Base-by-base conservation (phyloP, 2,113 vertebrate species). In the Lethenteron reissneri region DNA sequence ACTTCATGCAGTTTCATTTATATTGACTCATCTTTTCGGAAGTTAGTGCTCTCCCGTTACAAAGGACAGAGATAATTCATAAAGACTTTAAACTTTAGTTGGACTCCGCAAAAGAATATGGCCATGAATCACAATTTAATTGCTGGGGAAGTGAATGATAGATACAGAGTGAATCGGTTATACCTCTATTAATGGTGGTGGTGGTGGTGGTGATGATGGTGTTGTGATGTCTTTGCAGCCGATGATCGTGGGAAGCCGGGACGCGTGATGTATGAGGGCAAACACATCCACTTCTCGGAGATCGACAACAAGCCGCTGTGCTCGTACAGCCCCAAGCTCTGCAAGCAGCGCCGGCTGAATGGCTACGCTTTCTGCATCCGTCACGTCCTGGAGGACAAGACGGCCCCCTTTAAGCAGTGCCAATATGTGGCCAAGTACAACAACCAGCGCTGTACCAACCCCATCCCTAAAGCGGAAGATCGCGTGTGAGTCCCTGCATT, bases 281-380 rank as follows among this genome's bases (percentile, higher is more conserved):
- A 97, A 97, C 94, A 99, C 86, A 99, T 99, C 92, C 94, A 99
- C 88, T 99, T 96, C 89, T 99, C 94, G 84, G 92, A 97, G 87
- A 90, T 97, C 87, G 94, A 97, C 88, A 97, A 95, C 85, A 99
- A 99, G 88, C 92, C 94, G 79, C 85, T 99, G 88, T 99, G 94
- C 88, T 99, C 94, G 2, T 99, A 99, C 82, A 99, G 94, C 84
- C 94, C 94, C 77, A 99, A 97, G 87, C 89, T 99, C 81, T 99
- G 94, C 85, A 99, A 99, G 83, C 94, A 99, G 83, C 90, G 92
- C 80, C 85, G 94, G 81, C 86, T 99, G 74, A 99, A 96, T 82
- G 92, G 94, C 82, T 99, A 96, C 79, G 94, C 94, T 76, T 99
- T 99, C 85, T 99, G 94, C 80, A 99, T 99, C 81, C 87, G 94